These are phyloP conservation scores for Dioctria linearis DNA, from an alignment of 2,888 invertebrate species.

Conservation along the genomic window DNA sequence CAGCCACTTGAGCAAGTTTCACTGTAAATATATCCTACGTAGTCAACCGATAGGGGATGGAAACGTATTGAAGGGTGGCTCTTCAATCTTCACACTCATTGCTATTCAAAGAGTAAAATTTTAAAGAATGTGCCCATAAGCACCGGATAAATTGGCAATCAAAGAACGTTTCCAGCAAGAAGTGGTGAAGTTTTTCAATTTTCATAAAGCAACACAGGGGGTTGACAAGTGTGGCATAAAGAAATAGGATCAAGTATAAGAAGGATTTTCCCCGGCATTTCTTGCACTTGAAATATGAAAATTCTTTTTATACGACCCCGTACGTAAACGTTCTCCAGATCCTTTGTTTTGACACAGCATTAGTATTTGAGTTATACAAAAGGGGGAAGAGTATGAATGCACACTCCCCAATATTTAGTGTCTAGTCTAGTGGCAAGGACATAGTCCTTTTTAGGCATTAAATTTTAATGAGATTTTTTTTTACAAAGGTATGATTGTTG, in stretches of 20 bases:
- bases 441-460: not conserved
- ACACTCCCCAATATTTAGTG: not conserved
- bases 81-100: not conserved
- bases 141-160: conserved; percentile 5
- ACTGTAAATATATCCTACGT: not conserved
- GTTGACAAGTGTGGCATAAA: not conserved
- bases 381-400: not conserved
- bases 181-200: conserved; percentile 5
- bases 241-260: not conserved
- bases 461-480: conserved; percentile 1
- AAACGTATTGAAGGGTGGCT: not conserved
- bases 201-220: not conserved
- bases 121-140: not conserved
- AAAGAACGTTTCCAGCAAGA: not conserved
- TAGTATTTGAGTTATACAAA: not conserved
- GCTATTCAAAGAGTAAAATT: conserved; percentile 4
- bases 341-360: conserved; percentile 8
- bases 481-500: not conserved
- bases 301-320: not conserved
- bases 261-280: not conserved
- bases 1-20: conserved; percentile 18
- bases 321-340: not conserved
- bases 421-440: not conserved
- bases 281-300: not conserved
- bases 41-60: not conserved